Base-by-base conservation (phyloP, 2,888 invertebrate species). In the Sarcophaga rosellei region DNA sequence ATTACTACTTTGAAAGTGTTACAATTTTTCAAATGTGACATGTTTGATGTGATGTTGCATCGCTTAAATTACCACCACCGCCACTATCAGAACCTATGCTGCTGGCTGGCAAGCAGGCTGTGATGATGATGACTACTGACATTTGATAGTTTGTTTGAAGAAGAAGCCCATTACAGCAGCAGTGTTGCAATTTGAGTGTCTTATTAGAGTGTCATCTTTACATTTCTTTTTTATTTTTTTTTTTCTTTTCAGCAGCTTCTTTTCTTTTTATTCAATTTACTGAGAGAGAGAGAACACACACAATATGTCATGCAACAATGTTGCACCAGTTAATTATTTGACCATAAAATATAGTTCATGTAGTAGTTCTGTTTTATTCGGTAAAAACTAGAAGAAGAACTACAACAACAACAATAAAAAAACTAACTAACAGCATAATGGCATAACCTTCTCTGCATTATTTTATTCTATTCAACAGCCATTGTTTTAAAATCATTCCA, bases 291-390 rank as follows among this genome's bases (percentile, higher is more conserved):
- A 35, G 25, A 25, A 35, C 35, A 35, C 35, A 35, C 35, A 35
- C 17, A 21, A 57, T 20, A 77, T 77, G 76, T 79, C 82, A 81
- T 73, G 88, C 86, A 79, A 84, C 85, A 84, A 83, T 75, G 85
- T 87, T 88, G 88, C 62, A 75, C 88, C 68, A 87, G 85, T 80
- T 88, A 81, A 61, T 84, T 86, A 84, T 73, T 87, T 85, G 77
- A 84, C 86, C 88, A 82, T 88, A 84, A 72, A 82, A 87, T 82
- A 75, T 85, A 84, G 87, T 82, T 86, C 79, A 86, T 75, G 81
- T 79, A 65, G 35, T 35, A 6, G 6, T 25, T 35, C 35, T 35
- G 35, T 35, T 35, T 10, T 35, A 35, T 35, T 35, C 10, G 35
- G 35, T 25, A 69, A 44, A 66, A 53, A 23, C 20, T 45, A 74